A percentile compares a stretch with the other conserved stretches of the same genome.
phyloP scores from a whole-genome alignment of 1,140 invertebrate genomes.

The Agrilus planipennis region DNA sequence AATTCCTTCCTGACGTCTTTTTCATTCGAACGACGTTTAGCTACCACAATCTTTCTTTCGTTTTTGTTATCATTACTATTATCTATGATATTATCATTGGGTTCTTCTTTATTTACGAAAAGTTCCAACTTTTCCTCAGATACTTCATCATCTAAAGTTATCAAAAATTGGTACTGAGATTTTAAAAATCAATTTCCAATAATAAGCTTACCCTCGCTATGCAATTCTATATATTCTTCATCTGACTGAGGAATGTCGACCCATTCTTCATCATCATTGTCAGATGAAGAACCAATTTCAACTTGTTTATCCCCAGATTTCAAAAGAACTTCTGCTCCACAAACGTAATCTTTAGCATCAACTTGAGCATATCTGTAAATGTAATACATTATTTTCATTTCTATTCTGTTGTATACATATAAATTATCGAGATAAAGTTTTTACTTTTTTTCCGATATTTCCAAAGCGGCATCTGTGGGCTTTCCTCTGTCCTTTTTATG shows the following conservation, averaged over 20 bases:
- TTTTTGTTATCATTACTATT: constrained; percentile 14
- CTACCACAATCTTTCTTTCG: constrained; percentile 13
- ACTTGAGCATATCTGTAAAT: constrained; percentile 80
- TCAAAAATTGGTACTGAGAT: no score
- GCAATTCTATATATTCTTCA: constrained; percentile 47
- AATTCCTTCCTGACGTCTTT: constrained; percentile 43
- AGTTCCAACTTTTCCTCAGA: constrained; percentile 15
- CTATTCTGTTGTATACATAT: no score
- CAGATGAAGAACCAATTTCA: constrained; percentile 31
- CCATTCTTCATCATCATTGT: constrained; percentile 54
- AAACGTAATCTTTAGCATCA: constrained; percentile 68
- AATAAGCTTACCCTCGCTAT: no score
- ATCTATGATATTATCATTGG: constrained; percentile 8
- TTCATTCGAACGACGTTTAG: constrained; percentile 21
- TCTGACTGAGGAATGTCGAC: constrained; percentile 61
- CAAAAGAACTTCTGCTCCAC: constrained; percentile 80
- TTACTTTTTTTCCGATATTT: constrained; percentile 58
- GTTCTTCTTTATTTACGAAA: constrained; percentile 10
- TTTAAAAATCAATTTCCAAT: no score
- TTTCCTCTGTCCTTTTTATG: constrained; percentile 85
- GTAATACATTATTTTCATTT: no score
- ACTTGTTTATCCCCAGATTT: constrained; percentile 39
- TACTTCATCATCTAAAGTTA: no score
- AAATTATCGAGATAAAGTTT: no score
- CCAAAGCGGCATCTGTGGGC: constrained; percentile 68